Evolutionary conservation across 2,113 vertebrate species (phyloP).

Genomic region (Galbula dea): DNA sequence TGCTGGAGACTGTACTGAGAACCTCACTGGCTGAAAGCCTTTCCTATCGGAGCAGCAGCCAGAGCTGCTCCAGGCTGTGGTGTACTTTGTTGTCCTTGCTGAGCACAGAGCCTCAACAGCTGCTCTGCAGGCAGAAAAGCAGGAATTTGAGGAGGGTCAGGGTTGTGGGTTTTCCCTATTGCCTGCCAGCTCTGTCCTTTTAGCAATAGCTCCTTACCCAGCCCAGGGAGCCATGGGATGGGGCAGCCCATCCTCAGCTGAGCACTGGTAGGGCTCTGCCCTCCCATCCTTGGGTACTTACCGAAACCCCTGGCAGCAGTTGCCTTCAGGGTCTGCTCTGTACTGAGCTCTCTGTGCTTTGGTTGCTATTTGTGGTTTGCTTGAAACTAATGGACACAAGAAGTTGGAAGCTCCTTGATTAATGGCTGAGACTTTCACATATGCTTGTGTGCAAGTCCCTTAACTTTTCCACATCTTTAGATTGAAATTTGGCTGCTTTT

Average conservation of each 20-base stretch:
- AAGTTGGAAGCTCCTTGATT: background rate
- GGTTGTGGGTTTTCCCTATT: accelerated
- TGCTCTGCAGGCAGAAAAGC: background rate
- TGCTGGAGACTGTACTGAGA: background rate
- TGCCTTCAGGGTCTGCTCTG: background rate
- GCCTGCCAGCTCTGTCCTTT: background rate
- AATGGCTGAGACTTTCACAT: background rate
- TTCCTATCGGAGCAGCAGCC: background rate
- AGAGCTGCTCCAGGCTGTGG: background rate
- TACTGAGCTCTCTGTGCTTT: background rate
- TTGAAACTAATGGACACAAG: accelerated
- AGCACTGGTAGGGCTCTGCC: background rate
- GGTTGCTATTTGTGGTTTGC: background rate
- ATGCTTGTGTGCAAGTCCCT: background rate
- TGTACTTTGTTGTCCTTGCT: background rate
- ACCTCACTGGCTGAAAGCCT: accelerated
- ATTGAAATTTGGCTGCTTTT: background rate
- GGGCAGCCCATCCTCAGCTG: background rate
- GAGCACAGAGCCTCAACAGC: background rate
- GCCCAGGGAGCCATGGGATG: background rate
- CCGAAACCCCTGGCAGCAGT: accelerated
- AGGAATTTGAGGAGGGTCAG: accelerated
- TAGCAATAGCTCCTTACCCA: background rate
- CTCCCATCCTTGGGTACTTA: background rate
- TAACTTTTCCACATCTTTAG: background rate